phyloP scores from a whole-genome alignment of 2,113 vertebrate species.

The Myanophis thanlyinensis region DNA sequence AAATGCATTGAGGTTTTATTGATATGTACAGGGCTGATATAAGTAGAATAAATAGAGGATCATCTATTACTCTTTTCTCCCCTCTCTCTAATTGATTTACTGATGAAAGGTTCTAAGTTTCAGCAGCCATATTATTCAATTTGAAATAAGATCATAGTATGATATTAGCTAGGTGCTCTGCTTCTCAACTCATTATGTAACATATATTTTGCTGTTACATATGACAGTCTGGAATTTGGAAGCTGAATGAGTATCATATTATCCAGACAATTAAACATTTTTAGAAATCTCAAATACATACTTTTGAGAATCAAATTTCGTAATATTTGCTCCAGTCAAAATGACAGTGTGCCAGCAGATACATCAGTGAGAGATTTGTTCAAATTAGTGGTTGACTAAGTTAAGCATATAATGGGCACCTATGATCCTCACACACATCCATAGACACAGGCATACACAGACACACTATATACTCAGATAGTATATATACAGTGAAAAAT shows the following conservation, averaged over 20 bases:
- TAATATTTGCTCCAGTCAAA: background rate
- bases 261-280: constrained; percentile 16
- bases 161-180: background rate
- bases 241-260: background rate
- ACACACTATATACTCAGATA: background rate
- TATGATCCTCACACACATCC: background rate
- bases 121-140: constrained; percentile 9
- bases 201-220: background rate
- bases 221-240: background rate
- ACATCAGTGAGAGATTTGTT: background rate
- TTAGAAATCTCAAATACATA: background rate
- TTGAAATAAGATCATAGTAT: background rate
- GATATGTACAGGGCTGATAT: background rate
- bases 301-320: background rate
- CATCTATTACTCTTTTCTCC: background rate
- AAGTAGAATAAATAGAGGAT: background rate
- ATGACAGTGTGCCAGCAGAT: background rate
- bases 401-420: background rate
- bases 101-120: background rate
- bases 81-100: background rate
- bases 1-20: background rate
- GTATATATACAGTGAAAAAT: background rate
- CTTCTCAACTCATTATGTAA: constrained; percentile 34
- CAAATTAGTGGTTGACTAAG: background rate
- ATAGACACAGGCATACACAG: background rate